Base-by-base conservation (phyloP, 2,113 vertebrate species). In the Phasianus colchicus region DNA sequence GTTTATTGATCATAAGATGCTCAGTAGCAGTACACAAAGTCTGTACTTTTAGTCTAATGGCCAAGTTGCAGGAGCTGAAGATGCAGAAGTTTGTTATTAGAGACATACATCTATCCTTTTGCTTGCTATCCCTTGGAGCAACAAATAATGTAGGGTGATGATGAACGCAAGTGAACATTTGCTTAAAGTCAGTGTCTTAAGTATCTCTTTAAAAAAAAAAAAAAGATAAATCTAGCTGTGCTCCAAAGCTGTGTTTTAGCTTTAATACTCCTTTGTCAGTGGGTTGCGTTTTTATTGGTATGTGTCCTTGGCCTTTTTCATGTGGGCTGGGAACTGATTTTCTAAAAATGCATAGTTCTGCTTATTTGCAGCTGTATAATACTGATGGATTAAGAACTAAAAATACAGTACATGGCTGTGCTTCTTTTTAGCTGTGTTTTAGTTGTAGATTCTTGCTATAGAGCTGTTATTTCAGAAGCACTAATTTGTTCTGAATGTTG, bases 321-420 rank as follows among this genome's bases (percentile, higher is more conserved):
- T 88, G 87, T 92, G 93, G 91, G 91, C 82, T 95, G 94, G 91
- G 85, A 95, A 48, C 89, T 88, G 87, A 25, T 91, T 92, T 95
- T 91, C 93, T 95, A 95, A 95, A 96, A 96, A 93, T 90, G 93
- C 92, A 3, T 80, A 57, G 90, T 94, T 96, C 93, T 95, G 88
- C 86, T 86, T 96, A 86, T 95, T 96, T 94, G 90, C 93, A 94
- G 91, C 93, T 95, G 89, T 88, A 92, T 94, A 95, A 93, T 95
- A 95, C 93, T 88, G 93, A 75, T 94, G 93, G 89, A 92, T 95
- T 96, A 95, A 93, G 91, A 95, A 86, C 94, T 93, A 96, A 93
- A 96, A 95, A 95, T 96, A 96, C 3, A 93, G 47, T 47, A 10
- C 67, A 74, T 54, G 91, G 79, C 91, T 17, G 55, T 94, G 71